Percentiles rank a stretch among this genome's conserved stretches.
phyloP scores from a whole-genome alignment of 1,140 invertebrate species.

The Drosophila tsacasi region DNA sequence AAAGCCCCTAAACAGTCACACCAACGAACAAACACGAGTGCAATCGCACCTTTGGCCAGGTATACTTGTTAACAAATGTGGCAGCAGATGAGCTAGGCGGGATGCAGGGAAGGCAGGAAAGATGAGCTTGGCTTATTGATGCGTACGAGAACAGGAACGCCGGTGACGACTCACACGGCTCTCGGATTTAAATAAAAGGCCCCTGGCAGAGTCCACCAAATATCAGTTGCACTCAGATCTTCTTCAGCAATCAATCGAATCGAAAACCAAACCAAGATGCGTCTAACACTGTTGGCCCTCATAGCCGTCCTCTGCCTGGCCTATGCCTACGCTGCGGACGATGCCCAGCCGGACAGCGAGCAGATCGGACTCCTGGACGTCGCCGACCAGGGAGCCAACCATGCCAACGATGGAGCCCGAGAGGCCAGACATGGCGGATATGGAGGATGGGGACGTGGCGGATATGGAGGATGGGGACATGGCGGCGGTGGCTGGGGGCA shows the following conservation, averaged over 20 bases:
- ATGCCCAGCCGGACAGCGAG: constrained; percentile 13
- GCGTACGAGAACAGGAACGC: constrained; percentile 56
- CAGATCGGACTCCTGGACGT: constrained; percentile 48
- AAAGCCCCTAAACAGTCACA: constrained; percentile 46
- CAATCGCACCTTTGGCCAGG: constrained; percentile 11
- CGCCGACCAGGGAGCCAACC: constrained; percentile 35
- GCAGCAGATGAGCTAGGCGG: neutral
- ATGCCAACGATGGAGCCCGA: constrained; percentile 48
- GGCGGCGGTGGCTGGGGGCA: constrained; percentile 3
- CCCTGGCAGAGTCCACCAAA: constrained; percentile 6
- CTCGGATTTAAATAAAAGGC: constrained; percentile 50
- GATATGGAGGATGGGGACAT: constrained; percentile 1
- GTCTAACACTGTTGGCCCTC: constrained; percentile 46
- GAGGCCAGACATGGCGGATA: constrained; percentile 35
- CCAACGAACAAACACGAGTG: constrained; percentile 4
- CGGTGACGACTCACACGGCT: neutral
- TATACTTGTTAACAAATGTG: neutral
- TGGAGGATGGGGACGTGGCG: neutral
- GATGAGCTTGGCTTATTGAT: constrained; percentile 36
- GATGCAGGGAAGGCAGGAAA: neutral
- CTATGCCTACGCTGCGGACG: constrained; percentile 40
- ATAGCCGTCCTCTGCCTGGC: constrained; percentile 49
- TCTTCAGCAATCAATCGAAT: constrained; percentile 28
- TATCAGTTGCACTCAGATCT: constrained; percentile 50
- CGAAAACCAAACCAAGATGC: constrained; percentile 29